phyloP scores from a whole-genome alignment of 2,113 vertebrate genomes.

The Rhinolophus ferrumequinum region DNA sequence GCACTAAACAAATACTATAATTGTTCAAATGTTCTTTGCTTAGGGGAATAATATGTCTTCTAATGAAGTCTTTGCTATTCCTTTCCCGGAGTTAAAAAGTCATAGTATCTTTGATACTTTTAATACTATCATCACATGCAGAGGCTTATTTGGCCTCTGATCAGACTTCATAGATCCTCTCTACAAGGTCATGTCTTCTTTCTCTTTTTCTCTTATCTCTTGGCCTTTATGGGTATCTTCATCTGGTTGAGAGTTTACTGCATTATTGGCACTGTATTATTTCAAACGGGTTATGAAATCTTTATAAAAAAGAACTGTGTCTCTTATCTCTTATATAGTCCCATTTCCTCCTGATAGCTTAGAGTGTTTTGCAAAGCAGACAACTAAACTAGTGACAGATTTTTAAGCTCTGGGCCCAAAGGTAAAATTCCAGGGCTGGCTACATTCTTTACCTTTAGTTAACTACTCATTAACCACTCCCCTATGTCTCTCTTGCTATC shows the following conservation, averaged over 20 bases:
- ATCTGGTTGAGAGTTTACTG: neutral
- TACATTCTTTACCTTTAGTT: neutral
- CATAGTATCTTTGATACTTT: neutral
- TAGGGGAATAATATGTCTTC: neutral
- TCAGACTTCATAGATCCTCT: neutral
- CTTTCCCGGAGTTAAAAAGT: neutral
- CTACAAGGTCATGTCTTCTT: neutral
- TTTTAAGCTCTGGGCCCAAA: neutral
- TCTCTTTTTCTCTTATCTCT: neutral
- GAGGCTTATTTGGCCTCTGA: neutral
- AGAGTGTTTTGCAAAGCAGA: neutral
- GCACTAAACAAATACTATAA: neutral
- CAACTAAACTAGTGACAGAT: neutral
- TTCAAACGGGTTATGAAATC: neutral
- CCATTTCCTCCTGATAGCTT: neutral
- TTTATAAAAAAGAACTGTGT: neutral
- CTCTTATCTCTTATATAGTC: neutral
- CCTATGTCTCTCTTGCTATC: neutral
- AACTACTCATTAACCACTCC: neutral
- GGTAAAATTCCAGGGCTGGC: neutral
- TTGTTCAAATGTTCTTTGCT: neutral
- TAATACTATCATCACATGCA: neutral
- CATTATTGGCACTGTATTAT: neutral
- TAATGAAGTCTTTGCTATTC: constrained; percentile 22
- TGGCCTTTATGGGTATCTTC: neutral